Percentiles rank a stretch among this genome's conserved stretches.
Evolutionary conservation across 2,113 vertebrate genomes (phyloP).

Genomic region (Paratilapia polleni): DNA sequence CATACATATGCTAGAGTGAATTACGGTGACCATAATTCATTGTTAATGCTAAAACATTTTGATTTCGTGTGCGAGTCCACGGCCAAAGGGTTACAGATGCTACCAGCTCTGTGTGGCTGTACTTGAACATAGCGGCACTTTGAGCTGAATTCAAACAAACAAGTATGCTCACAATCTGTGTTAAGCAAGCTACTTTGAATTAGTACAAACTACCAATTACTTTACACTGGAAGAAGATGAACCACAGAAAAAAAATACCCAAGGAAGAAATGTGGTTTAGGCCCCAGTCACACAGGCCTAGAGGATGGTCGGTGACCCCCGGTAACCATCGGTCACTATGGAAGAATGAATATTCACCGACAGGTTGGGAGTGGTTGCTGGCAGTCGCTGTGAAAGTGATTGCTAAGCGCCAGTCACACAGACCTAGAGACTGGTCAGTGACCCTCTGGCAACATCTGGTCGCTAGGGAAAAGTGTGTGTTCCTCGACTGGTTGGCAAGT

Average conservation of each 20-base stretch:
- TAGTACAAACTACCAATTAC: background rate
- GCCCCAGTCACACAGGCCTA: background rate
- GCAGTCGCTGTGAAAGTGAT: background rate
- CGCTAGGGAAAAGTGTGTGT: background rate
- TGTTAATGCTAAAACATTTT: background rate
- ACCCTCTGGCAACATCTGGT: too few species aligned
- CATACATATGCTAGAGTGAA: background rate
- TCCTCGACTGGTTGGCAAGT: background rate
- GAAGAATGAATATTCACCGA: background rate
- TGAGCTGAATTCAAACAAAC: background rate
- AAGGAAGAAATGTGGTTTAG: background rate
- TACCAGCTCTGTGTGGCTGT: background rate
- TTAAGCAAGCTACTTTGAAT: background rate
- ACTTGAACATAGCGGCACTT: background rate
- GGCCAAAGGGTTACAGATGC: background rate
- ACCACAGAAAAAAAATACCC: background rate
- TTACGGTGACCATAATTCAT: background rate
- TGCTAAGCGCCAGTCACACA: background rate
- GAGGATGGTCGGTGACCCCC: background rate
- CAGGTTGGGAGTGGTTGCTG: background rate
- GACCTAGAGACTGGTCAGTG: background rate
- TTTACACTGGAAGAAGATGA: background rate
- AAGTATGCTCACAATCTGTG: background rate
- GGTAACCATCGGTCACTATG: background rate
- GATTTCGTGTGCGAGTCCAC: background rate